Evolutionary conservation across 2,797 vertebrate genomes (phyloP), one percentile per base, ranked within the genome.

Genomic region (Artibeus lituratus): DNA sequence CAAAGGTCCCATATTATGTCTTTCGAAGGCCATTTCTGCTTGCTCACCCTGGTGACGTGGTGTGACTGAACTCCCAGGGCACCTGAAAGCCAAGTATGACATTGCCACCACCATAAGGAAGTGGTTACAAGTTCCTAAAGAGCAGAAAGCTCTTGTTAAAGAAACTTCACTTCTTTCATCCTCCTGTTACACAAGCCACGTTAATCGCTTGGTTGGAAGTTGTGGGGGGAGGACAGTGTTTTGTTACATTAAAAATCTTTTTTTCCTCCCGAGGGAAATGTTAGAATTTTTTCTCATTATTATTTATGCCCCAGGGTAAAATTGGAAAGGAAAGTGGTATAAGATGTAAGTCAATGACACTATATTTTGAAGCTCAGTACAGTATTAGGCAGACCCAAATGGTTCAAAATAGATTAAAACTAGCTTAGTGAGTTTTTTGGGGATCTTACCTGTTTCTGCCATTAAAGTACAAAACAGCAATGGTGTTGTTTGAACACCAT

Each of bases 301-400:
- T 72, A 69, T 95, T 92, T n/a, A 62, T 69, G 18, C 19, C 39
- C 62, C 5, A 42, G n/a, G 10, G 11, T 49, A 86, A 86, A 89
- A 22, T 16, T 39, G 9, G 53, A 94, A 93, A 96, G 35, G 16
- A 26, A 73, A 84, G 8, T 21, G 15, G 7, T 37, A 57, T 39
- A 90, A 92, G 94, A 24, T 14, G 29, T 42, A 55, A 35, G 42
- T 89, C 42, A 49, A 81, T 24, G 18, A 86, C 65, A 76, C 14
- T 74, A 29, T 70, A 47, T 72, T 94, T 92, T 91, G 49, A 78
- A 82, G 89, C 69, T 74, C 47, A 67, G 39, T 90, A 83, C 95
- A 89, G 85, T 49, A 57, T 18, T 73, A 84, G 21, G 47, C 53
- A 90, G 65, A n/a, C 77, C 22, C 49, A 80, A 69, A 51, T 88